Evolutionary conservation across 2,888 invertebrate species (phyloP), one percentile per base, ranked within the genome.

Genomic region (Spodoptera littoralis): DNA sequence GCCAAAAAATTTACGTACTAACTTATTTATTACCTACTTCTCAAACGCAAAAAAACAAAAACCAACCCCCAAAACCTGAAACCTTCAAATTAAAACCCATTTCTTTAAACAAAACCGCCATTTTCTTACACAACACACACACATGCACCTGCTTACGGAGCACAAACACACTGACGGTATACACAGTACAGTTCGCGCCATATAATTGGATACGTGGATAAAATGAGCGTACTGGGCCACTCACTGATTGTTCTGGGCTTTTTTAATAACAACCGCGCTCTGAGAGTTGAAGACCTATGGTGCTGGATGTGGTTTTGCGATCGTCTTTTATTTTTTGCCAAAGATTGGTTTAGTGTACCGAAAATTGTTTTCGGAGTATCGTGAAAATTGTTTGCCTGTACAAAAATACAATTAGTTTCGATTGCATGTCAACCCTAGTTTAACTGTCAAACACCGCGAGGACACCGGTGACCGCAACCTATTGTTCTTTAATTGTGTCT

Each of bases 201-300:
- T 69, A 88, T 91, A 91, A 91, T 91, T 91, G 91, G 91, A 90
- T 88, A 87, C 87, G 88, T 79, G 83, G 82, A 81, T 80, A 78
- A 81, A 91, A 91, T 88, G 91, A 88, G 90, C 87, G 85, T 79
- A 79, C 83, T 80, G 90, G 79, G 90, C 84, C 88, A 74, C 78
- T 69, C 82, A 78, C 82, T 88, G 89, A 91, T 91, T 91, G 90
- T 90, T 89, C 89, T 82, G 88, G 88, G 87, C 87, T 88, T 90
- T 90, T 91, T 90, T 91, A 90, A 91, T 91, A 91, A 90, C 88
- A 90, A 81, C 81, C 84, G 68, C 82, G 64, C 79, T 83, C 62
- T 77, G 61, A 58, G 56, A 51, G 46, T n/a, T 54, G 4, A 0
- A 36, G 79, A 79, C 60, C 6, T 53, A 69, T 4, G 11, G 3